A percentile compares a stretch with the other conserved stretches of the same genome.
Evolutionary conservation across 2,888 invertebrate species (phyloP).

Genomic region (Deilephila porcellus): DNA sequence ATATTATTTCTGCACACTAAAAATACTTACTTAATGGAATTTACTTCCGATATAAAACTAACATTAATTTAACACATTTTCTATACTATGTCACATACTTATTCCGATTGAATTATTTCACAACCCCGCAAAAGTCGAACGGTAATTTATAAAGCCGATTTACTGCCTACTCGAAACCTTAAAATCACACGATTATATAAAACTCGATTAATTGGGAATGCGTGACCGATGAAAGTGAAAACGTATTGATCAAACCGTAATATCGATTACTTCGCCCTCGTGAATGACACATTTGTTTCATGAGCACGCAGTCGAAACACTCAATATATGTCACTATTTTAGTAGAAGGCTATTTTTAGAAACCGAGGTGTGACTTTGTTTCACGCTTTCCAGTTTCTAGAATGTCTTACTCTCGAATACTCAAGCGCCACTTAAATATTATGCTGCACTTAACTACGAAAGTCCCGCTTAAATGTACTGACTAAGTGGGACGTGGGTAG

Average conservation of each 20-base stretch:
- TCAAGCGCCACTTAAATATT: no score
- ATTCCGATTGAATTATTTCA: not conserved
- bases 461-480: no score
- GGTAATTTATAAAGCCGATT: not conserved
- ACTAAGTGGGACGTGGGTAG: no score
- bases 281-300: slow-evolving; percentile 26
- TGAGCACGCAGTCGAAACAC: slow-evolving; percentile 1
- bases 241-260: slow-evolving; percentile 49
- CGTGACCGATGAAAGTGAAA: slow-evolving; percentile 41
- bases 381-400: not conserved
- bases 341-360: not conserved
- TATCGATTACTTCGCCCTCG: slow-evolving; percentile 36
- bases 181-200: not conserved
- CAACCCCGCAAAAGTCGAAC: not conserved
- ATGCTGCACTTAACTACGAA: no score
- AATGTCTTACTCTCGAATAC: not conserved
- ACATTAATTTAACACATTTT: no score
- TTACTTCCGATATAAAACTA: no score
- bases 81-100: not conserved
- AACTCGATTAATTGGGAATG: slow-evolving; percentile 39
- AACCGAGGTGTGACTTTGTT: not conserved
- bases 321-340: slow-evolving; percentile 15
- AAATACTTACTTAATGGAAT: no score
- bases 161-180: not conserved
- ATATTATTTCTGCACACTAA: no score